Evolutionary conservation across 2,888 invertebrate species (phyloP).

Genomic region (Drosophila prolongata): DNA sequence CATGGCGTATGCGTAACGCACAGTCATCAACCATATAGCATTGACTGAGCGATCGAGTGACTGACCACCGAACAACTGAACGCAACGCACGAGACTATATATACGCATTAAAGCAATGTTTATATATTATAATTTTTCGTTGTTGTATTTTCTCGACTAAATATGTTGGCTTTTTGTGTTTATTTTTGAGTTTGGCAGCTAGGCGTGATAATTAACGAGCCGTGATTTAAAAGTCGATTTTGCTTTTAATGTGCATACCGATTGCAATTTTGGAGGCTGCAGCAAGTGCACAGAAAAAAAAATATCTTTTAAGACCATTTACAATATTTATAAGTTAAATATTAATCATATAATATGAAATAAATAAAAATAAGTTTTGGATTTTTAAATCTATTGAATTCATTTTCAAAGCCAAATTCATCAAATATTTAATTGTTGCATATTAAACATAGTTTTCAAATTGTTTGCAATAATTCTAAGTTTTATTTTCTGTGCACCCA

Average conservation of each 20-base stretch:
- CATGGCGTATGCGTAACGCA: slow-evolving; percentile 42
- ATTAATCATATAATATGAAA: no score
- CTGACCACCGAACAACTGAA: slow-evolving; percentile 33
- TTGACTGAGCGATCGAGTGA: slow-evolving; percentile 30
- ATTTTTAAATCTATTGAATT: no score
- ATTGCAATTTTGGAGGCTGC: slow-evolving; percentile 72
- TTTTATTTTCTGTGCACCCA: slow-evolving; percentile 4
- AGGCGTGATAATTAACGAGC: slow-evolving; percentile 79
- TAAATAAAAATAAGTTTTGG: no score
- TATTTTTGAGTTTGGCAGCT: slow-evolving; percentile 45
- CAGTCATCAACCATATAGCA: slow-evolving; percentile 23
- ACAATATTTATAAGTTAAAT: not conserved
- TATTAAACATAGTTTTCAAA: no score
- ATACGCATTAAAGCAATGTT: slow-evolving; percentile 17
- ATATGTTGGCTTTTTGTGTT: slow-evolving; percentile 22
- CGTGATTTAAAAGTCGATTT: slow-evolving; percentile 63
- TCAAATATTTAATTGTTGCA: no score
- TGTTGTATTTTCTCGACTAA: slow-evolving; percentile 10
- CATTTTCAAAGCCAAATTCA: no score
- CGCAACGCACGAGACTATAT: slow-evolving; percentile 39
- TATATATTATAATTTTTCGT: slow-evolving; percentile 14
- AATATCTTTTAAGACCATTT: not conserved
- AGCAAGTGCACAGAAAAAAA: slow-evolving; percentile 16
- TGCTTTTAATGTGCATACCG: slow-evolving; percentile 57
- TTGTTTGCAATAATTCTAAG: no score